Conservation (phyloP, 2,113 vertebrate genomes). For the Pollimyrus isidori region DNA sequence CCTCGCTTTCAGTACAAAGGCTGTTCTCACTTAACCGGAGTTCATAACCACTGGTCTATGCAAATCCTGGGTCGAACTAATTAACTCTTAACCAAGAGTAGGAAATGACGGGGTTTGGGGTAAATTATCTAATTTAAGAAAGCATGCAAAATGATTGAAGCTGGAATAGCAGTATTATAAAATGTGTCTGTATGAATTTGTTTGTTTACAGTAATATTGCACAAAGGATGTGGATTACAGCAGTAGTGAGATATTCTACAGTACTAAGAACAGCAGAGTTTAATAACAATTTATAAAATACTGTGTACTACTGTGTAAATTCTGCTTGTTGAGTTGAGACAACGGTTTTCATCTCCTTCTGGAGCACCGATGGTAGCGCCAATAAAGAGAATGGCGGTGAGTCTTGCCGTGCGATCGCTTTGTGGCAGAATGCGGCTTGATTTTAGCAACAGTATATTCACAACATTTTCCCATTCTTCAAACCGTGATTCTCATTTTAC, state of each 20-base stretch:
- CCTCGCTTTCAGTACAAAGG: background rate
- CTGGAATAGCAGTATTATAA: conserved; percentile 1
- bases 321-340: background rate
- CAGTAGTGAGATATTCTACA: background rate
- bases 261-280: background rate
- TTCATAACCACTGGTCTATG: conserved; percentile 4
- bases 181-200: background rate
- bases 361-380: background rate
- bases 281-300: background rate
- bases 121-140: conserved; percentile 11
- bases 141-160: background rate
- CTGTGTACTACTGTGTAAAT: background rate
- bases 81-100: conserved; percentile 1
- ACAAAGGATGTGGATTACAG: background rate
- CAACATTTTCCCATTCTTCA: background rate
- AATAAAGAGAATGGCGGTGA: background rate
- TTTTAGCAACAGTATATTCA: background rate
- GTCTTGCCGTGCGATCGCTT: background rate
- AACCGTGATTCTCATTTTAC: background rate
- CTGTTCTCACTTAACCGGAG: background rate
- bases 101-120: background rate
- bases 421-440: background rate
- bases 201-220: background rate
- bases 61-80: background rate
- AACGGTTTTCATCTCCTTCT: background rate